Base-by-base conservation (phyloP, 2,888 invertebrate genomes). In the Zele albiditarsus region DNA sequence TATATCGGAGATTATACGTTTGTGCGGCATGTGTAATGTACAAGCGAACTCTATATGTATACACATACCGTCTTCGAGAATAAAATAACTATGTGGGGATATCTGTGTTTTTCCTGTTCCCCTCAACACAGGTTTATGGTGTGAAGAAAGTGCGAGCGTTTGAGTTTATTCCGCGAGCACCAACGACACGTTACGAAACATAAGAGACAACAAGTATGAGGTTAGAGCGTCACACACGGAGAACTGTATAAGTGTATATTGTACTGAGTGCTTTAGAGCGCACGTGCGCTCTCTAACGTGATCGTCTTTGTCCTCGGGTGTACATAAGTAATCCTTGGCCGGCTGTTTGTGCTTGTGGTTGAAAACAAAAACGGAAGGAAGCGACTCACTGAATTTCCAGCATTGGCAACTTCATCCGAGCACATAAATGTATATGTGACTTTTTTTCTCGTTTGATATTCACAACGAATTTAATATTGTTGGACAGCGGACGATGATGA, bases 321-420 rank as follows among this genome's bases (percentile, higher is more conserved):
- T 25, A 46, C 27, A 66, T 42, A 49, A 27, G 42, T 46, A n/a
- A n/a, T 46, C 16, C 46, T 46, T 49, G 27, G 46, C 27, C 10
- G 53, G 31, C 57, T 20, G 33, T 53, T 49, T 65, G 23, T 31
- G 20, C 57, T 57, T 42, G 62, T 38, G 25, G 25, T 16, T n/a
- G 25, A 25, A 60, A 58, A 58, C 27, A 12, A 60, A 46, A 49
- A 20, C 23, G 28, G 23, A 65, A 33, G 12, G 66, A 46, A 60
- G 23, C 60, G 66, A 73, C 28, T 49, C 28, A 60, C 42, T 72
- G 75, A 75, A 46, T 65, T 33, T 70, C 38, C 60, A 63, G 70
- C 49, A 78, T 77, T 80, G 77, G 66, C 77, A 77, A 73, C 76
- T 79, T 80, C 80, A 75, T 80, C 76, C 74, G 76, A 80, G 77